Evolutionary conservation across 2,888 invertebrate genomes (phyloP), one percentile per base, ranked within the genome.

Genomic region (Priocnemis perturbator): DNA sequence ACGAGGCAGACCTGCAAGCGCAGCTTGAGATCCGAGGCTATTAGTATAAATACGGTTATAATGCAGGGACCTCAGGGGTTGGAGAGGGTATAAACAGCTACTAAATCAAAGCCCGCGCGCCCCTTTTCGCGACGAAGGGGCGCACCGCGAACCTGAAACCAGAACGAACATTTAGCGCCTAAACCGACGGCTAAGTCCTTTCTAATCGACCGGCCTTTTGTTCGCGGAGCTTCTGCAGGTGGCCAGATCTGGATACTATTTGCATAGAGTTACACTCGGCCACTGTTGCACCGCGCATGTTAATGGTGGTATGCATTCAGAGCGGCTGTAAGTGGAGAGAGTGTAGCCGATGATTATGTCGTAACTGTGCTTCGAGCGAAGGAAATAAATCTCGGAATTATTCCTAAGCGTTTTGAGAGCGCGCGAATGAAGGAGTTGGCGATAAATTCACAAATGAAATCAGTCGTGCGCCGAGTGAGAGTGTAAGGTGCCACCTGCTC

Each of bases 41-140:
- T 88, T 87, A 87, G 86, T 85, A 85, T 87, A 87, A 88, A 88
- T 88, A 88, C 83, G 86, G 83, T 87, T 87, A 86, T 88, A 88
- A 88, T 86, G 77, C 76, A 37, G 37, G 83, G 79, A 81, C 77
- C 69, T 73, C 65, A 80, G 78, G 85, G 86, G 84, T 77, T 81
- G 76, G 73, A 78, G 79, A 83, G 86, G 86, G 78, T 81, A 86
- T 87, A 87, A 88, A 87, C 87, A 87, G 86, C 83, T 81, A 84
- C 81, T 88, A 87, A 88, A 88, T 88, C 87, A 88, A 78, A 76
- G 73, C 71, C 71, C 68, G 64, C 26, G 26, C 66, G 69, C 70
- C 79, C 82, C 79, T 81, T 73, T n/a, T 50, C 50, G 50, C 9
- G n/a, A 60, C 71, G 64, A 65, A 69, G 67, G 64, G 76, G 78